Base-by-base conservation (phyloP, 2,888 invertebrate genomes). In the Dryobotodes eremita region DNA sequence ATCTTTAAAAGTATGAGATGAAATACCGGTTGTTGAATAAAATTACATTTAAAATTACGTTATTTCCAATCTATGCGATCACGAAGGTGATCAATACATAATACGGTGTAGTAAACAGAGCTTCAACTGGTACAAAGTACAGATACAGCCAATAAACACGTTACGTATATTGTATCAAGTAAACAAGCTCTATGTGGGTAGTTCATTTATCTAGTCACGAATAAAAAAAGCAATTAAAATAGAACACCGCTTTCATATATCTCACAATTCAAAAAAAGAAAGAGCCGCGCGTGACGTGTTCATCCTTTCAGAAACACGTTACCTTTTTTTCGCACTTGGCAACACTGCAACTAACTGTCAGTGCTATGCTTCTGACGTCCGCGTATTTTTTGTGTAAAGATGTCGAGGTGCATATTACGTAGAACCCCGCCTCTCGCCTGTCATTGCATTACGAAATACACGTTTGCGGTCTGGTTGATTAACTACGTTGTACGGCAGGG, bases 401-500 rank as follows among this genome's bases (percentile, higher is more conserved):
- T 71, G 64, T 76, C 76, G 82, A 82, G 65, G 55, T 73, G 71
- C 71, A 1, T 64, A 64, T 80, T 87, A 87, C 86, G 86, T 87
- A 76, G 77, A 75, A 85, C 80, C 86, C 83, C 79, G 79, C 86
- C 86, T 87, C 87, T 87, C 66, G 77, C 42, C 62, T 71, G 80
- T 87, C 76, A 83, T 65, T 75, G 68, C 68, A 76, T 85, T 87
- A 87, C 79, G 68, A 83, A 79, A 86, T 81, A 71, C 65, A 71
- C 46, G 77, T 76, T 71, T 71, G 75, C 50, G 61, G 73, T 62
- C 59, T 59, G 75, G 42, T 42, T 83, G 69, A 87, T 85, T 80
- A 85, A 81, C 64, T 83, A 76, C 71, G 79, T 77, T 78, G 68
- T 71, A 70, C 50, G 68, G 78, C 75, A 55, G 85, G 68, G 85